Percentiles rank a stretch among this genome's conserved stretches.
These are phyloP conservation scores for Uropsilus gracilis DNA, from an alignment of 2,113 vertebrate species.

Conservation along the genomic window DNA sequence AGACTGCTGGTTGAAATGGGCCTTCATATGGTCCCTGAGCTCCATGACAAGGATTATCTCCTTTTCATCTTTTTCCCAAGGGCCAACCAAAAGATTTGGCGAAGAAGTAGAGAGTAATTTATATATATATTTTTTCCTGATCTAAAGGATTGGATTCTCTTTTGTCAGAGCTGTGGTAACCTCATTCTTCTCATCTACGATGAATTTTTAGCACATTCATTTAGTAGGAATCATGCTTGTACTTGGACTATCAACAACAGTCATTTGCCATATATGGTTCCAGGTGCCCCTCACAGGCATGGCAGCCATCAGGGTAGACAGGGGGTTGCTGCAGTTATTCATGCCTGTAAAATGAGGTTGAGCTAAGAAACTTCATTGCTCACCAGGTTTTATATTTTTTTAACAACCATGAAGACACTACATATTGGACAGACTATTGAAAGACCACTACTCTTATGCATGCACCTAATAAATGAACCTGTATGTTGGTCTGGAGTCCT, in stretches of 20 bases:
- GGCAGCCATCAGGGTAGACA: not conserved
- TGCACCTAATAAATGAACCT: not conserved
- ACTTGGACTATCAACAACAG: not conserved
- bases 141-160: not conserved
- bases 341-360: not conserved
- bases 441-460: not conserved
- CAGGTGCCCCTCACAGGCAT: too few species aligned
- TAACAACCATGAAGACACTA: not conserved
- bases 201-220: not conserved
- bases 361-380: not conserved
- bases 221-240: not conserved
- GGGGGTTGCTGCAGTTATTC: too few species aligned
- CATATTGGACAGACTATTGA: not conserved
- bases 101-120: not conserved
- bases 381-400: not conserved
- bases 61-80: not conserved
- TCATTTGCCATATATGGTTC: not conserved
- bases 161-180: not conserved
- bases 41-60: not conserved
- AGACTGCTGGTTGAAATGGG: not conserved
- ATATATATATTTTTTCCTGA: too few species aligned
- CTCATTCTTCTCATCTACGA: not conserved
- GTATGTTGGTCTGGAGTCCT: not conserved
- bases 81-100: not conserved
- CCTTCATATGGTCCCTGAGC: not conserved